Evolutionary conservation across 2,797 vertebrate species (phyloP), one percentile per base, ranked within the genome.

Genomic region (Dipus sagitta): DNA sequence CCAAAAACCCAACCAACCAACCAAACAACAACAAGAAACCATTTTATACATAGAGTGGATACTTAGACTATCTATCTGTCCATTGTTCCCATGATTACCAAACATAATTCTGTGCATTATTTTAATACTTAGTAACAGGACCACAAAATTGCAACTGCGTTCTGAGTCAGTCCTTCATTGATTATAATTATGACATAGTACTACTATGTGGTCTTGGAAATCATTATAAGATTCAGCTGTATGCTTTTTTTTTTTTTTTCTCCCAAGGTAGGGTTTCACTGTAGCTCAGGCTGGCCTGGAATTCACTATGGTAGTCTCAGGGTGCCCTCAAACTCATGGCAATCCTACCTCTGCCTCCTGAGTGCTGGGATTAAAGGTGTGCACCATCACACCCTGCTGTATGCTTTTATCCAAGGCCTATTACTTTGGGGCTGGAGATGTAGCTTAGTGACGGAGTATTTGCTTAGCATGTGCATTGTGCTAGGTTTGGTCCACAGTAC

Each of bases 161-260:
- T 92, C 52, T 89, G 52, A 93, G 71, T 86, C 54, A 85, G 0
- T 88, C 92, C 67, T 81, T 95, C 28, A 60, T 91, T 62, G 80
- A 71, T 85, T 83, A 62, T 83, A 88, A 77, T 47, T 14, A 90
- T 68, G n/a, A 85, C 62, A 5, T 80, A 90, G 71, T 87, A 92
- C 15, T 92, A 62, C 15, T 72, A 3, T 5, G 4, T 94, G 78
- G 30, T 85, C 52, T 71, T 87, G 87, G 42, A 86, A 92, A 38
- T 93, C 60, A 68, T 92, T 94, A 52, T 32, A 85, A 92, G 79
- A 58, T n/a, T 93, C 7, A 30, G 0, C 92, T 93, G 28, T 65
- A 58, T 89, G 4, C 30, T 42, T 90, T 75, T 15, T 47, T 47
- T 47, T 47, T 47, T 11, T 47, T 47, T 47, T 47, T 47, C 42